Evolutionary conservation across 2,113 vertebrate species (phyloP).

Genomic region (Thamnaconus septentrionalis): DNA sequence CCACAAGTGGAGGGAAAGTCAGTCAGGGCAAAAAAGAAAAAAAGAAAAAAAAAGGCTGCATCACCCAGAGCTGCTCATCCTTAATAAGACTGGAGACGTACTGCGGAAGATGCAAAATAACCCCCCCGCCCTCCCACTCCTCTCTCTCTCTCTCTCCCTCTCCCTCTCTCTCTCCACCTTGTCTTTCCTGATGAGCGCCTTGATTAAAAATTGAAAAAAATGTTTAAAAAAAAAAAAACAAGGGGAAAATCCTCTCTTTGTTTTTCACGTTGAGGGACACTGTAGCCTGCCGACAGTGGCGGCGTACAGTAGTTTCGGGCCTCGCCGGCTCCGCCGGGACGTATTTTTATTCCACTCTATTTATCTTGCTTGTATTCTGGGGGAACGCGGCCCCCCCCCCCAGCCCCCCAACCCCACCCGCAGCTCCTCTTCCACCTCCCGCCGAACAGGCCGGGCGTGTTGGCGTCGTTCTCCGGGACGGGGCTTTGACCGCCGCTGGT

Average conservation of each 20-base stretch:
- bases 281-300: constrained; percentile 37
- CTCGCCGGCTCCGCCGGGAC: constrained; percentile 50
- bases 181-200: constrained; percentile 5
- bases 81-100: constrained; percentile 67
- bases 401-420: constrained; percentile 6
- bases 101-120: constrained; percentile 59
- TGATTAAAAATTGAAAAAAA: no score
- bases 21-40: constrained; percentile 42
- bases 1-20: constrained; percentile 61
- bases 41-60: constrained; percentile 32
- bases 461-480: constrained; percentile 55
- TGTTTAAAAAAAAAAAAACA: constrained; percentile 21
- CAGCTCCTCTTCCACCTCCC: no score
- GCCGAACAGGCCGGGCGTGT: constrained; percentile 60
- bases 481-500: constrained; percentile 36
- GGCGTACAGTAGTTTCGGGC: constrained; percentile 57
- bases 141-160: constrained; percentile 11
- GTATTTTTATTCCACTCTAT: constrained; percentile 50
- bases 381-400: constrained; percentile 59
- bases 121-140: constrained; percentile 13
- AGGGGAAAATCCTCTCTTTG: constrained; percentile 32
- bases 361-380: constrained; percentile 57
- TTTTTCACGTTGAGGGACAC: constrained; percentile 37
- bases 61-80: constrained; percentile 56
- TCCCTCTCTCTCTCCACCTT: constrained; percentile 18